Conservation (phyloP, 2,113 vertebrate genomes). For the Xiphophorus hellerii region DNA sequence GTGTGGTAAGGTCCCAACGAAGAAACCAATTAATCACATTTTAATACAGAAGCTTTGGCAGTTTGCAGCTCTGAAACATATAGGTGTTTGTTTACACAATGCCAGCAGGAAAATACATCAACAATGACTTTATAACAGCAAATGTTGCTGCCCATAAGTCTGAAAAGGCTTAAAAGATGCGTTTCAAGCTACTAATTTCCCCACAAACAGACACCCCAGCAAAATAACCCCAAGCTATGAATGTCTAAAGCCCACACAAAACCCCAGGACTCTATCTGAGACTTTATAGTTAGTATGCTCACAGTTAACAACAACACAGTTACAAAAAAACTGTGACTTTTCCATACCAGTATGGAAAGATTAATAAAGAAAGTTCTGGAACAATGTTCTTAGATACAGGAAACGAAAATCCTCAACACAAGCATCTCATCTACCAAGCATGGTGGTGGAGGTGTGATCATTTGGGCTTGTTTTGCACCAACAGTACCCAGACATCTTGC, state of each 20-base stretch:
- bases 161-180: background rate
- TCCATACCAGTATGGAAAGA: no score
- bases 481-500: no score
- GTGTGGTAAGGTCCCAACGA: background rate
- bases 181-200: background rate
- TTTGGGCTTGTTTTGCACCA: no score
- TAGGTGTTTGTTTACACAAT: background rate
- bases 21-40: background rate
- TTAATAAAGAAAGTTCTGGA: no score
- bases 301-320: no score
- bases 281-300: no score
- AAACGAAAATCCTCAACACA: no score
- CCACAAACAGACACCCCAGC: background rate
- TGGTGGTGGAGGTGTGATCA: no score
- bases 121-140: background rate
- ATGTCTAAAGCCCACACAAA: background rate
- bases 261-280: background rate
- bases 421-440: no score
- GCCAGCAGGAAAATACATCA: background rate
- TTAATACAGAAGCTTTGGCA: background rate
- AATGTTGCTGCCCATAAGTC: background rate
- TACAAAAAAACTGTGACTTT: no score
- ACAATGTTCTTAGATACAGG: no score
- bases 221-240: background rate
- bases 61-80: background rate